Base-by-base conservation (phyloP, 2,797 vertebrate species). In the Tympanoctomys barrerae region DNA sequence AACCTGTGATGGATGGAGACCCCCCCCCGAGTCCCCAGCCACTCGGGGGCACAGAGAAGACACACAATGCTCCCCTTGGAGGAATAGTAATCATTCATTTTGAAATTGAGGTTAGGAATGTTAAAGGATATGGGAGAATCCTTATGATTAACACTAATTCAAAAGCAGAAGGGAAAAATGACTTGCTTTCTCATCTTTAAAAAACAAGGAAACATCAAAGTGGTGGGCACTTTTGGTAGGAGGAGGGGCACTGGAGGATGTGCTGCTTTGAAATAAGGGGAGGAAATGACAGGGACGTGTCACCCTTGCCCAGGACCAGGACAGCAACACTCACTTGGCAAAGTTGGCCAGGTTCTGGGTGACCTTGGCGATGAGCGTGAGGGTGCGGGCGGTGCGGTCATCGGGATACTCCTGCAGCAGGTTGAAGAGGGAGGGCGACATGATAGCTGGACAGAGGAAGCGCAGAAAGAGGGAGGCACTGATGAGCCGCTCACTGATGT, bases 311-410 rank as follows among this genome's bases (percentile, higher is more conserved):
- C 59, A 4, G 46, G 42, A 10, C 66, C 0, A 0, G 4, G 3
- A 28, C 73, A 4, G 6, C 26, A 8, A 26, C 79, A 97, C 99
- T 98, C 95, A 99, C 99, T 99, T 99, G 95, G 99, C 99, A 0
- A 99, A 99, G 98, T 99, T 99, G 98, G 99, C 99, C 87, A 99
- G 98, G 98, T 99, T 99, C 98, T 99, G 99, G 1, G 99, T 99
- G 96, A 99, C 99, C 98, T 99, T 99, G 97, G 99, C 99, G 0
- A 99, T 99, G 97, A 99, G 99, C 3, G 99, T 99, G 97, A 99
- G 98, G 0, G 99, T 99, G 64, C 99, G 99, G 0, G 99, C 99
- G 0, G 99, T 99, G 98, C 99, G 99, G 98, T 99, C 99, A 0
- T 99, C 99, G 0, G 99, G 99, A 96, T 99, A 99, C 97, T 99